These are phyloP conservation scores for Holacanthus passer DNA, from an alignment of 2,113 vertebrate species.

Conservation along the genomic window DNA sequence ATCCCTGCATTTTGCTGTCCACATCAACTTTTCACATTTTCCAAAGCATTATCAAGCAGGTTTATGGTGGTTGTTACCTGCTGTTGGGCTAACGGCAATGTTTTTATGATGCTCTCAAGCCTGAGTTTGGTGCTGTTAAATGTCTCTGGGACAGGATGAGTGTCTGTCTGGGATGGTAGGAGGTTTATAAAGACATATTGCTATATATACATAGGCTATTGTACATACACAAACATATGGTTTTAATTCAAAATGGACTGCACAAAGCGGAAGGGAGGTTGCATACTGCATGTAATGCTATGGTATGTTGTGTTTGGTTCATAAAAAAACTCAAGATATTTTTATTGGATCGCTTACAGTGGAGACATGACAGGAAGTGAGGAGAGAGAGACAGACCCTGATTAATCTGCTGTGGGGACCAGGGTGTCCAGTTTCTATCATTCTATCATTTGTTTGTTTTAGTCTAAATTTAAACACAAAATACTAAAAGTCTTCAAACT, in stretches of 20 bases:
- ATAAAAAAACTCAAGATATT: not conserved
- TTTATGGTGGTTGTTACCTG: not conserved
- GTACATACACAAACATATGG: not conserved
- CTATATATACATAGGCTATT: not conserved
- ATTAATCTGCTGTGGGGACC: not conserved
- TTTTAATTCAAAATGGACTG: not conserved
- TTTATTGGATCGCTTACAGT: not conserved
- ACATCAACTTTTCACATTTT: not conserved
- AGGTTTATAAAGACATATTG: not conserved
- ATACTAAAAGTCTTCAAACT: not conserved
- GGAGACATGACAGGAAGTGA: slow-evolving; percentile 1
- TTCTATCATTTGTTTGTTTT: too few relatives aligned
- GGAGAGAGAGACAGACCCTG: not conserved
- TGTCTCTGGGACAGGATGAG: not conserved
- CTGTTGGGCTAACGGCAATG: not conserved
- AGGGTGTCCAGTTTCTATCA: too few relatives aligned
- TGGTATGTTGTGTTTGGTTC: not conserved
- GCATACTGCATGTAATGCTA: not conserved
- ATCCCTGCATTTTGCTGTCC: not conserved
- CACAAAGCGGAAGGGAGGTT: not conserved
- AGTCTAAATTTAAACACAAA: not conserved
- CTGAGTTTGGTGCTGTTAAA: not conserved
- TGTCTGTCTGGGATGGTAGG: not conserved
- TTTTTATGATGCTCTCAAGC: not conserved
- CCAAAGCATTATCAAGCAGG: not conserved